Evolutionary conservation across 2,113 vertebrate genomes (phyloP).

Genomic region (Porphyrio hochstetteri): DNA sequence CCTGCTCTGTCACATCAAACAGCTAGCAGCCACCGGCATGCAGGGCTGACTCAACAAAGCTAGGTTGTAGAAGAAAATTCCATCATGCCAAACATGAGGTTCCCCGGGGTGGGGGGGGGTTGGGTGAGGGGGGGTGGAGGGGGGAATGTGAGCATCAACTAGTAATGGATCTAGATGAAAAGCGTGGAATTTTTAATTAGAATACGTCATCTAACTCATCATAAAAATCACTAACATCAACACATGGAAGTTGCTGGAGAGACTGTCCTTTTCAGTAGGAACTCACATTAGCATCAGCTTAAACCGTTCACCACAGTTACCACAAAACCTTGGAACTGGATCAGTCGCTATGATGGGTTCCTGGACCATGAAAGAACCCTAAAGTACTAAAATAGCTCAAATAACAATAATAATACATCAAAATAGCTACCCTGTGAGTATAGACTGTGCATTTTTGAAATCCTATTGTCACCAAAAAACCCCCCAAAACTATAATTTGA

Average conservation of each 20-base stretch:
- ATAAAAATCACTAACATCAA: background rate
- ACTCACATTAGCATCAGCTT: background rate
- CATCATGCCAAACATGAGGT: background rate
- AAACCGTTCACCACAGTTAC: background rate
- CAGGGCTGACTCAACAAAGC: background rate
- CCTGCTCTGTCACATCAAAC: background rate
- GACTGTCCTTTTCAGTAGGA: background rate
- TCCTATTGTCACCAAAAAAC: background rate
- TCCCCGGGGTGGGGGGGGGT: too few species aligned
- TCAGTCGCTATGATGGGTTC: background rate
- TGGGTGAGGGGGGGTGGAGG: background rate
- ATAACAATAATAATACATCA: background rate
- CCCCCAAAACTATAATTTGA: background rate
- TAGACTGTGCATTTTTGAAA: background rate
- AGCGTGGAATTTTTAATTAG: background rate
- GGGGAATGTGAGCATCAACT: background rate
- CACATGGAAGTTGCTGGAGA: background rate
- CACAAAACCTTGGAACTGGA: background rate
- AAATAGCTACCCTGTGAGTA: background rate
- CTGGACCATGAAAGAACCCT: background rate
- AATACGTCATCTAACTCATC: background rate
- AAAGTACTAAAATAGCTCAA: background rate
- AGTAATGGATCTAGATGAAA: background rate
- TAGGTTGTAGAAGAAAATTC: conserved; percentile 3
- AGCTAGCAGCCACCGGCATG: background rate